Evolutionary conservation across 2,113 vertebrate genomes (phyloP), one percentile per base, ranked within the genome.

Genomic region (Ascaphus truei): DNA sequence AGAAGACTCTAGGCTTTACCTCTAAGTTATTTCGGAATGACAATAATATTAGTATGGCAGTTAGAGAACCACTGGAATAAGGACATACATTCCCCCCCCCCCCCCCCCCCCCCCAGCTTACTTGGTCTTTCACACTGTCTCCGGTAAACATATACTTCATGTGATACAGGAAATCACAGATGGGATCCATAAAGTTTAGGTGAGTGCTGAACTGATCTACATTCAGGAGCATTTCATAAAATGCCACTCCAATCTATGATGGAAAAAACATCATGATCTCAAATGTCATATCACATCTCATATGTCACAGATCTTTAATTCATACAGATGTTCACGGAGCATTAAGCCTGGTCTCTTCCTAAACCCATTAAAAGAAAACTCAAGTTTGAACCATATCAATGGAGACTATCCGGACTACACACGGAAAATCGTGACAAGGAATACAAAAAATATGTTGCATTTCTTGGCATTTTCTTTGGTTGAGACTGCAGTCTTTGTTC

Each of bases 61-160:
- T n/a, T n/a, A n/a, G n/a, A n/a, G n/a, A n/a, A n/a, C n/a, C n/a
- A n/a, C n/a, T n/a, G n/a, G n/a, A n/a, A n/a, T n/a, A n/a, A n/a
- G n/a, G n/a, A n/a, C n/a, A n/a, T n/a, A n/a, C n/a, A n/a, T n/a
- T n/a, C n/a, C n/a, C n/a, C n/a, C n/a, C n/a, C n/a, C n/a, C n/a
- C n/a, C n/a, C n/a, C n/a, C n/a, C n/a, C n/a, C n/a, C n/a, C n/a
- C n/a, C n/a, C n/a, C n/a, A n/a, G 76, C 91, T 85, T 78, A 97
- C 97, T 82, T 98, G 95, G 39, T 99, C 97, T 78, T 99, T 99
- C 69, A 99, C 94, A 1, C 96, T 99, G 89, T 99, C 97, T 22
- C 97, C 97, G 8, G 97, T 99, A 85, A 98, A 99, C 96, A 99
- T 99, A 25, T 99, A 99, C 55, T 99, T 99, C 80, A 99, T 94